These are phyloP conservation scores for Aptenodytes patagonicus DNA, from an alignment of 2,113 vertebrate species.

Conservation along the genomic window DNA sequence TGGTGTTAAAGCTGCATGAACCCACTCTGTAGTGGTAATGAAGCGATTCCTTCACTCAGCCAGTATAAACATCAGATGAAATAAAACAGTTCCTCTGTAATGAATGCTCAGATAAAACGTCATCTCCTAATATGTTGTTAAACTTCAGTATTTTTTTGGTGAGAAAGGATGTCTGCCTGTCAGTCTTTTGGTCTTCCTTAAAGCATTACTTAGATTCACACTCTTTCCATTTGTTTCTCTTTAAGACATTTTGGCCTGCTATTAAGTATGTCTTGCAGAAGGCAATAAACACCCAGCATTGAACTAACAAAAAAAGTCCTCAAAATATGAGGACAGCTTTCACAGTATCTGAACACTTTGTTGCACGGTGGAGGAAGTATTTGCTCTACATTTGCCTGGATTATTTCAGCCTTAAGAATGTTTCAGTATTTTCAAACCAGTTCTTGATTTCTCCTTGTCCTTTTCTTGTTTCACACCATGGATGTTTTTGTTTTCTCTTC, in stretches of 20 bases:
- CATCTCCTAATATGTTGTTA: background rate
- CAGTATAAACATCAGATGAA: background rate
- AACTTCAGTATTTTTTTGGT: background rate
- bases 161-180: background rate
- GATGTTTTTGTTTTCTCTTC: background rate
- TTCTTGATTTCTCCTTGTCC: background rate
- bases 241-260: background rate
- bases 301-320: background rate
- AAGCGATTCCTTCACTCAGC: background rate
- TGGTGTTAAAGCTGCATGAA: background rate
- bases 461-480: background rate
- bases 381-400: background rate
- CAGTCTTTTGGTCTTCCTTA: background rate
- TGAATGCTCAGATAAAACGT: background rate
- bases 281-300: background rate
- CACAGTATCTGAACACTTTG: background rate
- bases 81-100: conserved; percentile 15
- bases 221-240: background rate
- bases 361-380: background rate
- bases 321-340: background rate
- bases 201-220: background rate
- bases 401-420: background rate
- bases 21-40: background rate
- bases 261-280: background rate
- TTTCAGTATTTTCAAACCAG: background rate